These are phyloP conservation scores for Chaetops frenatus DNA, from an alignment of 2,113 vertebrate genomes.

Conservation along the genomic window DNA sequence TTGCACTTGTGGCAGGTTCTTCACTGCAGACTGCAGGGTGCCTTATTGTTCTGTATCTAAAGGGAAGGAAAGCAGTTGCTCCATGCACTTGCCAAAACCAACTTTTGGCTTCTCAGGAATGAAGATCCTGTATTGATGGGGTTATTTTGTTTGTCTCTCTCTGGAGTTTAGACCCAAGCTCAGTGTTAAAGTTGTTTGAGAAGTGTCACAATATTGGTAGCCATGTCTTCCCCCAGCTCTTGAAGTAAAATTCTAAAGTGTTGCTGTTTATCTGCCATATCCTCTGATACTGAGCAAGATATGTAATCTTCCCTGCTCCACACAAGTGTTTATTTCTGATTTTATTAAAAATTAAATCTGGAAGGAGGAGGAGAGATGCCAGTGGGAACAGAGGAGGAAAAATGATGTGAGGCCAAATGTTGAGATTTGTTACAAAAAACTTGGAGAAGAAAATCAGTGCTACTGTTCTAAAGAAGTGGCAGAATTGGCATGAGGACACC, in stretches of 20 bases:
- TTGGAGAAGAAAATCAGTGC: not conserved
- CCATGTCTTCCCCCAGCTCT: not conserved
- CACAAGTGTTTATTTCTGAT: not conserved
- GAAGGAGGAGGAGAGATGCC: not conserved
- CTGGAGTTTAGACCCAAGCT: not conserved
- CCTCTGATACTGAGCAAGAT: not conserved
- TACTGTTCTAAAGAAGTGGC: not conserved
- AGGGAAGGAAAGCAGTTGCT: not conserved
- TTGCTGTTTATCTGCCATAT: not conserved
- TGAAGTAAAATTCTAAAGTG: not conserved
- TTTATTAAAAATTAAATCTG: not conserved
- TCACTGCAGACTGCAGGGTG: not conserved
- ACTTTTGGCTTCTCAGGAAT: not conserved
- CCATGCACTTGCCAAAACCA: not conserved
- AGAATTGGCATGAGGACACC: not conserved
- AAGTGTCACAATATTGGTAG: not conserved
- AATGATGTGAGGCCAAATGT: not conserved
- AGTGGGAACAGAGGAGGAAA: not conserved
- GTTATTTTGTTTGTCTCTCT: not conserved
- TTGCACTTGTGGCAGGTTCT: not conserved
- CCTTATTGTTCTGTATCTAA: not conserved
- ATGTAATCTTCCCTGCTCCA: not conserved
- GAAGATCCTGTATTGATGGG: not conserved
- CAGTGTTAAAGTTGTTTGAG: not conserved
- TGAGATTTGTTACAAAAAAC: not conserved